Evolutionary conservation across 2,797 vertebrate genomes (phyloP).

Genomic region (Danio albolineatus): DNA sequence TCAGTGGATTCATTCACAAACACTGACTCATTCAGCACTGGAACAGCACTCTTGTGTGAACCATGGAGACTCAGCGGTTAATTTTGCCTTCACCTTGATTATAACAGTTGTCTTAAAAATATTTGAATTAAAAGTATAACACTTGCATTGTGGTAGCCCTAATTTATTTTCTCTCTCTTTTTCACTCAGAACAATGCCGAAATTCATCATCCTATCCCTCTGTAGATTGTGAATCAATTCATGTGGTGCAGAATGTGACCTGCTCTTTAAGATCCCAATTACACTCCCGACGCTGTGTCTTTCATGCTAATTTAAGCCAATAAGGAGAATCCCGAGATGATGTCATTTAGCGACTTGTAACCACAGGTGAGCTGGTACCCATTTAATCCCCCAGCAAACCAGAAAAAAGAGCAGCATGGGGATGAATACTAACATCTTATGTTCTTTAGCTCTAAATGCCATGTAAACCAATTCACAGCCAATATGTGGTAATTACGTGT

Average conservation of each 20-base stretch:
- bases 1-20: too few relatives aligned
- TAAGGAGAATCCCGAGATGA: slow-evolving; percentile 36
- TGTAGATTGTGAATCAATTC: slow-evolving; percentile 35
- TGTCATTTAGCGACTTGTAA: slow-evolving; percentile 29
- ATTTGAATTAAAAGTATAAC: neutral
- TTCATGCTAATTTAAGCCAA: slow-evolving; percentile 41
- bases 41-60: too few relatives aligned
- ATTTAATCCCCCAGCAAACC: slow-evolving; percentile 32
- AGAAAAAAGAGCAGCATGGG: slow-evolving; percentile 28
- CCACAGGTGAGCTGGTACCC: slow-evolving; percentile 9
- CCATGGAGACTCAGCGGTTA: too few relatives aligned
- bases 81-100: too few relatives aligned
- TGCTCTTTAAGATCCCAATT: slow-evolving; percentile 51
- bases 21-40: too few relatives aligned
- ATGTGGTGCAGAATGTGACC: slow-evolving; percentile 40
- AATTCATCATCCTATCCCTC: slow-evolving; percentile 9
- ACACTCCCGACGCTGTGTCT: slow-evolving; percentile 42
- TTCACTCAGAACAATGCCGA: neutral
- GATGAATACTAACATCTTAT: slow-evolving; percentile 39
- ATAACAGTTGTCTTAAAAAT: neutral
- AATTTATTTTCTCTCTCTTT: neutral
- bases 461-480: slow-evolving; percentile 11
- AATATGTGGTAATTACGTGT: neutral
- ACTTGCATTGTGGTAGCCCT: neutral
- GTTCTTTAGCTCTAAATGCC: slow-evolving; percentile 34